phyloP scores from a whole-genome alignment of 2,888 invertebrate genomes.

The Embidobia sp. region DNA sequence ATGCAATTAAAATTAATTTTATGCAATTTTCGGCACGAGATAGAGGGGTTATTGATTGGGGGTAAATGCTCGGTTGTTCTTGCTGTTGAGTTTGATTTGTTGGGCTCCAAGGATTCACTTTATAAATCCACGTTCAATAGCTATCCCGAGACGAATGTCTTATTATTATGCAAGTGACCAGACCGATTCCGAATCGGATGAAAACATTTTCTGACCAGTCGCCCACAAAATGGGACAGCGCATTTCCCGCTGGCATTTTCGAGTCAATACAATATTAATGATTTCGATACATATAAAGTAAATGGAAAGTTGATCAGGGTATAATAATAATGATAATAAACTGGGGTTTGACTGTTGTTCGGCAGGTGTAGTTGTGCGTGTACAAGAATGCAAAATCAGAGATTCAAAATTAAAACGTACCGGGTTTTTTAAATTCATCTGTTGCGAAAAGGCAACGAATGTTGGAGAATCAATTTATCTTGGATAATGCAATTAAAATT shows the following conservation, averaged over 20 bases:
- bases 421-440: too few relatives aligned
- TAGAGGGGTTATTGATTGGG: slow-evolving; percentile 3
- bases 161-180: too few relatives aligned
- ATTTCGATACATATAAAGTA: slow-evolving; percentile 5
- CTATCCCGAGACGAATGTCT: too few relatives aligned
- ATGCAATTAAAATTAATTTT: slow-evolving; percentile 39
- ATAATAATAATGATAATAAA: background rate
- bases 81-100: slow-evolving; percentile 4
- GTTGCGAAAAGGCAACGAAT: too few relatives aligned
- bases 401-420: too few relatives aligned
- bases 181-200: slow-evolving; percentile 17
- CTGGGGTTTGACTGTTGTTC: too few relatives aligned
- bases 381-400: too few relatives aligned
- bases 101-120: background rate
- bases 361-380: too few relatives aligned
- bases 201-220: slow-evolving; percentile 30
- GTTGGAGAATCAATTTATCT: too few relatives aligned
- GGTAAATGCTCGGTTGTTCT: background rate
- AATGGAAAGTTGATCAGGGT: slow-evolving; percentile 3
- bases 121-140: too few relatives aligned
- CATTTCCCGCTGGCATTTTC: background rate
- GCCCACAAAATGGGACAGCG: slow-evolving; percentile 22
- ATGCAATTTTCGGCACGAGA: slow-evolving; percentile 17
- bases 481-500: too few relatives aligned
- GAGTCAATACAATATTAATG: slow-evolving; percentile 35